Evolutionary conservation across 2,113 vertebrate genomes (phyloP).

Genomic region (Aix galericulata): DNA sequence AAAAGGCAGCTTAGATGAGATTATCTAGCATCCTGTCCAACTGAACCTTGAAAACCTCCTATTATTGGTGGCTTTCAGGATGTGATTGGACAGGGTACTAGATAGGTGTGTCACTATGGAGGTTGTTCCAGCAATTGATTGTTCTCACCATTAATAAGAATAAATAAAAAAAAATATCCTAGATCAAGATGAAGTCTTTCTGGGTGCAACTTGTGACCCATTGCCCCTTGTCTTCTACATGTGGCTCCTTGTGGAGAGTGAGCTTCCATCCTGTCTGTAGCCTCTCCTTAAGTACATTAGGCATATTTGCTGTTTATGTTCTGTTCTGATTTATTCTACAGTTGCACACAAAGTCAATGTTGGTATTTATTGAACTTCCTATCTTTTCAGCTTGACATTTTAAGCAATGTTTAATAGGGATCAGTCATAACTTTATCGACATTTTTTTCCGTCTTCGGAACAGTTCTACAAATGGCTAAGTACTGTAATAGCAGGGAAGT

Average conservation of each 20-base stretch:
- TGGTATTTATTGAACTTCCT: conserved; percentile 26
- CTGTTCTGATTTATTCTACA: not conserved
- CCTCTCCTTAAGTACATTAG: too few relatives aligned
- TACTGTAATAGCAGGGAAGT: not conserved
- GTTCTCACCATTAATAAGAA: too few relatives aligned
- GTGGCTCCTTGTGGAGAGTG: too few relatives aligned
- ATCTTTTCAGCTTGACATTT: not conserved
- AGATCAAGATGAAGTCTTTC: too few relatives aligned
- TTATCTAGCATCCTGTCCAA: not conserved
- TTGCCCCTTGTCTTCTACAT: too few relatives aligned
- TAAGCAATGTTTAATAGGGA: not conserved
- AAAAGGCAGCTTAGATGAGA: not conserved
- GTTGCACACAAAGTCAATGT: not conserved
- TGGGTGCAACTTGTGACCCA: too few relatives aligned
- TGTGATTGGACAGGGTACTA: not conserved
- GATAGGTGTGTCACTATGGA: not conserved
- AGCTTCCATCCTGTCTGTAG: too few relatives aligned
- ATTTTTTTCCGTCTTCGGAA: not conserved
- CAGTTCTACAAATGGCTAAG: not conserved
- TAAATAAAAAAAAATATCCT: too few relatives aligned
- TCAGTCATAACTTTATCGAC: not conserved
- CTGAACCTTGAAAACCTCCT: not conserved
- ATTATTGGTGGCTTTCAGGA: not conserved
- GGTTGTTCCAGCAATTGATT: not conserved
- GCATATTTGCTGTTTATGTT: not conserved